Percentiles rank a stretch among this genome's conserved stretches.
These are phyloP conservation scores for Schizotus pectinicornis DNA, from an alignment of 2,888 invertebrate species.

Conservation along the genomic window DNA sequence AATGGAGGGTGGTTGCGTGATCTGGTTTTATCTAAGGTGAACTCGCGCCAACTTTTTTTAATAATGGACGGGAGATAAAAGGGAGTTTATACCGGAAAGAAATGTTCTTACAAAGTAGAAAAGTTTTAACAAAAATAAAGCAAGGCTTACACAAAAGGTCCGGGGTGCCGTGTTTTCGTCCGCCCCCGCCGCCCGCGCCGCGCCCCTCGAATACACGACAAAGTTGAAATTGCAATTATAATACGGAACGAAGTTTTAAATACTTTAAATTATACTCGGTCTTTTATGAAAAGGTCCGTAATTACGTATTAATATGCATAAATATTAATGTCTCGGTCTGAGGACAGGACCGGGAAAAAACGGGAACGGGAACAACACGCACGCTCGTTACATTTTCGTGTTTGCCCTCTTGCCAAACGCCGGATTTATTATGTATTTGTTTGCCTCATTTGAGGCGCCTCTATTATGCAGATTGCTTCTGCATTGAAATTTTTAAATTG, in stretches of 20 bases:
- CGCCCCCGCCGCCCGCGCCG: conserved; percentile 11
- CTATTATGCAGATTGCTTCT: too few species aligned
- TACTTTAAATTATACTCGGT: conserved; percentile 41
- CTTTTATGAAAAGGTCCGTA: conserved; percentile 34
- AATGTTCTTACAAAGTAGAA: conserved; percentile 52
- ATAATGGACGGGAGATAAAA: conserved; percentile 53
- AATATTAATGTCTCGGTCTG: conserved; percentile 34
- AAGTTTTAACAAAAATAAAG: conserved; percentile 52
- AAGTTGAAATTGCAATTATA: conserved; percentile 51
- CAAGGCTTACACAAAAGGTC: conserved; percentile 45
- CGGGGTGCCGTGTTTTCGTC: conserved; percentile 19
- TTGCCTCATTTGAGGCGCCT: too few species aligned
- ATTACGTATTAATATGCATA: conserved; percentile 43
- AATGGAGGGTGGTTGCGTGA: conserved; percentile 4
- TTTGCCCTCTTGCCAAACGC: conserved; percentile 5
- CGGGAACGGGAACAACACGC: conserved; percentile 15
- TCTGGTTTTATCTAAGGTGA: conserved; percentile 45
- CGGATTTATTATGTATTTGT: too few species aligned
- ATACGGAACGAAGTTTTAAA: conserved; percentile 44
- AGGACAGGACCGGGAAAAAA: conserved; percentile 4
- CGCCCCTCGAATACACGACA: conserved; percentile 36
- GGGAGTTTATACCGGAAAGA: conserved; percentile 52
- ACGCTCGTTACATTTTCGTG: conserved; percentile 5
- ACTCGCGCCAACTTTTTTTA: conserved; percentile 50
- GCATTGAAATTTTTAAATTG: too few species aligned